Evolutionary conservation across 2,888 invertebrate genomes (phyloP), one percentile per base, ranked within the genome.

Genomic region (Catotricha subobsoleta): DNA sequence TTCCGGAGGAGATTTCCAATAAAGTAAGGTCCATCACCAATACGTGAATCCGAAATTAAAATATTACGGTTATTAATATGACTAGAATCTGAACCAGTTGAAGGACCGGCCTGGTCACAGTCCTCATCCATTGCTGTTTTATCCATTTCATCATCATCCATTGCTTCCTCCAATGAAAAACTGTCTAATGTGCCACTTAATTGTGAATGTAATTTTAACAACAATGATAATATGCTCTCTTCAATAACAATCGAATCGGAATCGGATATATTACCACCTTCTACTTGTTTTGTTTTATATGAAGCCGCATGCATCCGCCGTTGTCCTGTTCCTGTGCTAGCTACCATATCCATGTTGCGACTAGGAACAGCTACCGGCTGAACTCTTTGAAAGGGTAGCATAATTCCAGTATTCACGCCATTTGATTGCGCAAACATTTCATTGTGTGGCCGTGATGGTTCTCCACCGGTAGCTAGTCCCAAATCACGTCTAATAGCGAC

Each of bases 131-230:
- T 50, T 36, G 58, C 59, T 20, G 10, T 12, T n/a, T 12, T 40
- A 15, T 39, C 28, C 10, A 18, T 18, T 8, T 15, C 13, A 23
- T 33, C 30, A 13, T 37, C 20, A 8, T 50, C 49, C 27, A 54
- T 55, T 30, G 50, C 51, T 44, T 74, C 73, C 38, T 71, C 71
- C 15, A 72, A 51, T 15, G 72, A 69, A 56, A 80, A 94, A 47
- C 87, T 87, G 55, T 90, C 87, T 8, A 83, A 72, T 10, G 74
- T 65, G 1, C 84, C 86, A 1, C 84, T 81, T 30, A 94, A 66
- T 56, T 91, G 88, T 2, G 87, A 84, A 61, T 95, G 92, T 12
- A 92, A 68, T 58, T 87, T 90, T 40, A 94, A 65, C 33, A 95
- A 66, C 39, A 94, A 64, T 0, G 91, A 88, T 49, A 95, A 76